phyloP scores from a whole-genome alignment of 2,797 vertebrate species.

The Pangasius larnaudii region DNA sequence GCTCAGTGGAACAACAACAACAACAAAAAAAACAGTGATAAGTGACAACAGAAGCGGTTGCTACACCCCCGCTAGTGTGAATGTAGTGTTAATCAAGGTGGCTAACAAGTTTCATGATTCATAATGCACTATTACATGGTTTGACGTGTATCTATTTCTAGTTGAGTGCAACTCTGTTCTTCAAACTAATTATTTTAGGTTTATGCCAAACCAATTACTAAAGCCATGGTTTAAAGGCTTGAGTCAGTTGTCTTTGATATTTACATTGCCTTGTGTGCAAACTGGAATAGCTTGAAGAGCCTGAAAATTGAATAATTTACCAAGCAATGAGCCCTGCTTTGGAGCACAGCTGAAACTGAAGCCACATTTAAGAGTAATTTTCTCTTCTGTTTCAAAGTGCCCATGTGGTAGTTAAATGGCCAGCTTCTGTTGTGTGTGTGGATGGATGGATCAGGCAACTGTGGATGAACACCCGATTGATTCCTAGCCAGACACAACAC shows the following conservation, averaged over 20 bases:
- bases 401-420: neutral
- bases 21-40: neutral
- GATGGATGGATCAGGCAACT: no score
- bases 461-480: neutral
- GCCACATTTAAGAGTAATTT: neutral
- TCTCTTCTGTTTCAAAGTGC: neutral
- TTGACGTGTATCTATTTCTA: neutral
- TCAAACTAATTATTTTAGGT: conserved; percentile 1
- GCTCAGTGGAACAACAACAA: neutral
- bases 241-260: neutral
- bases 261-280: neutral
- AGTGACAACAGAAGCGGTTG: neutral
- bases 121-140: neutral
- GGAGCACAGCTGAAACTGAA: neutral
- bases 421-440: neutral
- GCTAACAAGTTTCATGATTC: neutral
- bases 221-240: neutral
- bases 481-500: neutral
- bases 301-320: neutral
- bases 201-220: neutral
- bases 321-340: neutral
- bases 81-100: neutral
- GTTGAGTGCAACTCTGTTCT: neutral
- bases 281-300: neutral
- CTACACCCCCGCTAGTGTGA: neutral